These are phyloP conservation scores for Rhamnusium bicolor DNA, from an alignment of 2,888 invertebrate genomes.

Conservation along the genomic window DNA sequence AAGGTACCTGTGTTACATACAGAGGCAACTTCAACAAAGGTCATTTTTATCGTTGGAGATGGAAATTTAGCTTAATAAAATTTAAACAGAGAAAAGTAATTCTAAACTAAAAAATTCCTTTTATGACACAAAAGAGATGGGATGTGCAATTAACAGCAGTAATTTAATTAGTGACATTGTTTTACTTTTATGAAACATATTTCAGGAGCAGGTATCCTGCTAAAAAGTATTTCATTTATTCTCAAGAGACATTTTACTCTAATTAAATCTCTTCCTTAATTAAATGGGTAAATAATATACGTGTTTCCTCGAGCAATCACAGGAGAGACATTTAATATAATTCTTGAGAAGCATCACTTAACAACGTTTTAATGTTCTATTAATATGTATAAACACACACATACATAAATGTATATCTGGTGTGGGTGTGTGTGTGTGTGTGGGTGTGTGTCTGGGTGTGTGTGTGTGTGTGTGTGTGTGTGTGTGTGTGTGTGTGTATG, in stretches of 20 bases:
- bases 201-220: not conserved
- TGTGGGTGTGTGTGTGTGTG: too few relatives aligned
- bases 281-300: constrained; percentile 8
- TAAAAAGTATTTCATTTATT: constrained; percentile 9
- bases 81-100: not conserved
- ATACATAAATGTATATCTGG: too few relatives aligned
- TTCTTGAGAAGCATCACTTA: too few relatives aligned
- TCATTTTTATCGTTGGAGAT: not conserved
- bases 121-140: not conserved
- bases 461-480: too few relatives aligned
- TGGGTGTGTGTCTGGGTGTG: too few relatives aligned
- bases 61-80: not conserved
- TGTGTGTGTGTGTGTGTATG: too few relatives aligned
- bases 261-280: constrained; percentile 5
- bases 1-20: not conserved
- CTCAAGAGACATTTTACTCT: constrained; percentile 6
- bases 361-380: too few relatives aligned
- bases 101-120: not conserved
- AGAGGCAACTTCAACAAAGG: not conserved
- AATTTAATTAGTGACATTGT: constrained; percentile 8
- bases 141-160: not conserved
- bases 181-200: constrained; percentile 11
- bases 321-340: not conserved
- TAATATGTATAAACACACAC: too few relatives aligned
- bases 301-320: not conserved